phyloP scores from a whole-genome alignment of 2,113 vertebrate species.

The Lichenostomus cassidix region DNA sequence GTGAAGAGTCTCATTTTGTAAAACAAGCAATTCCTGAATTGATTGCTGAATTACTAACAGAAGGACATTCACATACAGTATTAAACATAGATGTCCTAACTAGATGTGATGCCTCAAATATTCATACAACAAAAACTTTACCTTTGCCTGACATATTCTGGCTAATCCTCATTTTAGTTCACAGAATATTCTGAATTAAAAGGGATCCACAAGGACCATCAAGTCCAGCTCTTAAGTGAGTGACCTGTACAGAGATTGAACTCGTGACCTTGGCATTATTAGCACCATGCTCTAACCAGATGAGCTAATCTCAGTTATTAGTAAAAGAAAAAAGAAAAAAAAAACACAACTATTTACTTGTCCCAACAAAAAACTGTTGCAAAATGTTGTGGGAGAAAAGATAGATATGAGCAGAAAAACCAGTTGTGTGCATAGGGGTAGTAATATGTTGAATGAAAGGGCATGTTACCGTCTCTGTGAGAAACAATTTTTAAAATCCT shows the following conservation, averaged over 20 bases:
- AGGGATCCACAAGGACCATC: not conserved
- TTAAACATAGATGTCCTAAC: not conserved
- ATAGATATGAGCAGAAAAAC: rapidly evolving
- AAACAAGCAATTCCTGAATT: not conserved
- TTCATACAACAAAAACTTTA: not conserved
- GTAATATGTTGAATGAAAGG: not conserved
- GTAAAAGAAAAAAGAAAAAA: not conserved
- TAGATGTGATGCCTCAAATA: not conserved
- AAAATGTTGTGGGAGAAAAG: not conserved
- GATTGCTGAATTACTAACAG: not conserved
- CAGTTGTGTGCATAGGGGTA: not conserved
- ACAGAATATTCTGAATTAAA: not conserved
- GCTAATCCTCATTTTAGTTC: not conserved
- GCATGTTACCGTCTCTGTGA: not conserved
- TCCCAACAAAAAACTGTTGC: not conserved
- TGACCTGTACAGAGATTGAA: not conserved
- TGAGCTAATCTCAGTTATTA: not conserved
- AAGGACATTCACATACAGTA: not conserved
- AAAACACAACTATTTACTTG: not conserved
- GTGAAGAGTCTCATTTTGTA: not conserved
- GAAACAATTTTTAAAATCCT: not conserved
- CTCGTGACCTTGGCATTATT: not conserved
- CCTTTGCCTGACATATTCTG: not conserved
- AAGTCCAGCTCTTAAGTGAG: not conserved
- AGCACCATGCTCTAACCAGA: not conserved